Conservation (phyloP, 2,888 invertebrate species). For the Microctonus hyperodae region DNA sequence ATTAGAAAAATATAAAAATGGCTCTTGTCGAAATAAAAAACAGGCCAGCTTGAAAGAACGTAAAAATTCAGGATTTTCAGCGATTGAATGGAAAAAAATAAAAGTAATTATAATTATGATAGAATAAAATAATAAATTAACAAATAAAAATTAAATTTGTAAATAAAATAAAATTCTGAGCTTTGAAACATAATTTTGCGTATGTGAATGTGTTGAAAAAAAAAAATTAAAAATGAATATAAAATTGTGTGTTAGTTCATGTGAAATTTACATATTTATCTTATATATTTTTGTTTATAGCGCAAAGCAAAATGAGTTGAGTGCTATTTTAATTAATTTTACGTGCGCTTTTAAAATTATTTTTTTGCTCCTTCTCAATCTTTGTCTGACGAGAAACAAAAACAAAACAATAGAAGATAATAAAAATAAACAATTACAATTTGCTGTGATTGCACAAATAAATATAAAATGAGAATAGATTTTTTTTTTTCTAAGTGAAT, state of each 20-base stretch:
- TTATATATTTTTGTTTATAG: no score
- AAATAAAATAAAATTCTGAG: neutral
- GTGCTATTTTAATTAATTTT: neutral
- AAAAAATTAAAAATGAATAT: neutral
- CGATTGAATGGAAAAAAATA: neutral
- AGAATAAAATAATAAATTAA: neutral
- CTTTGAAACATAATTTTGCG: slow-evolving; percentile 19
- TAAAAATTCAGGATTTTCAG: slow-evolving; percentile 24
- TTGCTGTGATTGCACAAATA: slow-evolving; percentile 13
- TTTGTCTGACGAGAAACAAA: neutral
- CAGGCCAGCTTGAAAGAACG: neutral
- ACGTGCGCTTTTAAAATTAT: neutral
- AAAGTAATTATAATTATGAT: slow-evolving; percentile 6
- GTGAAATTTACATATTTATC: neutral
- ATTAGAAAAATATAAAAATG: neutral
- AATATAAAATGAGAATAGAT: neutral
- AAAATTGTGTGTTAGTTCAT: neutral
- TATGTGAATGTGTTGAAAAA: neutral
- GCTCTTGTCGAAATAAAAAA: slow-evolving; percentile 2
- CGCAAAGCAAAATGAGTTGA: neutral
- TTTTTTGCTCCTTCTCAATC: neutral
- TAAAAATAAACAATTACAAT: neutral
- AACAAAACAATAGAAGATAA: neutral
- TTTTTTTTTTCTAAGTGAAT: neutral
- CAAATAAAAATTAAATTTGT: neutral